Evolutionary conservation across 2,888 invertebrate species (phyloP).

Genomic region (Leucoptera coffeella): DNA sequence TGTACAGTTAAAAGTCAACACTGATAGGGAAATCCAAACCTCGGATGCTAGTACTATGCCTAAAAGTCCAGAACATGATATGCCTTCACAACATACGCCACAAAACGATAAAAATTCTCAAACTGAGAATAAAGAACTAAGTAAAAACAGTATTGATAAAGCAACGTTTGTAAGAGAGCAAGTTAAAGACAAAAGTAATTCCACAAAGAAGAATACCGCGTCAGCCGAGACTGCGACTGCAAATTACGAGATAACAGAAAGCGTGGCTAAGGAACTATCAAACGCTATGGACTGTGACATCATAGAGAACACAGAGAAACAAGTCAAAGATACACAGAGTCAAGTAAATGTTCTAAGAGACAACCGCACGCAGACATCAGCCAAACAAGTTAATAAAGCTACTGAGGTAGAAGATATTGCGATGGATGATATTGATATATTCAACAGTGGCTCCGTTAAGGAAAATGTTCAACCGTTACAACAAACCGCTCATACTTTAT

Average conservation of each 20-base stretch:
- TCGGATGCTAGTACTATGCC: conserved; percentile 11
- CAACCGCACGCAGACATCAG: neutral
- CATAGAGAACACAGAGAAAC: conserved; percentile 7
- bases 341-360: too few relatives aligned
- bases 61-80: conserved; percentile 8
- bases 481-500: conserved; percentile 15
- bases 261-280: conserved; percentile 31
- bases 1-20: conserved; percentile 23
- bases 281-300: conserved; percentile 21
- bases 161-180: conserved; percentile 3
- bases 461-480: conserved; percentile 19
- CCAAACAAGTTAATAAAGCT: conserved; percentile 1
- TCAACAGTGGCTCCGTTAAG: conserved; percentile 24
- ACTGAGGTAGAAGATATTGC: conserved; percentile 12
- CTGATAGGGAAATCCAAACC: conserved; percentile 28
- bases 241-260: conserved; percentile 31
- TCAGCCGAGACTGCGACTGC: conserved; percentile 31
- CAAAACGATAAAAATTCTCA: conserved; percentile 10
- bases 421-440: conserved; percentile 25
- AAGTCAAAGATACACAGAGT: conserved; percentile 5
- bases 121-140: conserved; percentile 6
- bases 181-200: conserved; percentile 16
- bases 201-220: conserved; percentile 27
- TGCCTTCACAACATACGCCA: conserved; percentile 9
- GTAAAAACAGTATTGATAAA: conserved; percentile 5